Conservation (phyloP, 2,888 invertebrate species). For the Adelognathus sp. region DNA sequence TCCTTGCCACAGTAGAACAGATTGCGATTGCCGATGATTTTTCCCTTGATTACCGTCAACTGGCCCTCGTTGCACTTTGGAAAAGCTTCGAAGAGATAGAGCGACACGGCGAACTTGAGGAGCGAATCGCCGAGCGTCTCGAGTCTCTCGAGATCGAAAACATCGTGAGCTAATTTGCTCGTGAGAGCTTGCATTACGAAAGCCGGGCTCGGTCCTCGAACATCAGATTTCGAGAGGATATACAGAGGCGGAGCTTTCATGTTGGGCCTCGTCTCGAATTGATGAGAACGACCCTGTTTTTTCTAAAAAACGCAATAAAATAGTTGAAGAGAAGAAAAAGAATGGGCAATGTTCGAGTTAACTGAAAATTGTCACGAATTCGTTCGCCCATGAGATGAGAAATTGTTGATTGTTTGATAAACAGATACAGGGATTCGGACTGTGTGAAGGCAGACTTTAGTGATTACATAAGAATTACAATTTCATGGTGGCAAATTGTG, state of each 20-base stretch:
- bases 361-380: no score
- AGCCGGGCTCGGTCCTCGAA: constrained; percentile 70
- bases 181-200: constrained; percentile 85
- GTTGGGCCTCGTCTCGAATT: constrained; percentile 45
- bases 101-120: constrained; percentile 89
- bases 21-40: constrained; percentile 92
- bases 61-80: constrained; percentile 89
- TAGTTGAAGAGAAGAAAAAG: no score
- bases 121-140: constrained; percentile 96
- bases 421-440: no score
- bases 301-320: background rate
- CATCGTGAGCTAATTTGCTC: constrained; percentile 87
- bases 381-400: no score
- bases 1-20: constrained; percentile 87
- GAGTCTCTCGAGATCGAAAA: constrained; percentile 90
- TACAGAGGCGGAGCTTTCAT: constrained; percentile 62
- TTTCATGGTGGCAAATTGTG: no score
- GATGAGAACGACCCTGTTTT: background rate
- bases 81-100: constrained; percentile 88
- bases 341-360: no score
- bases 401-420: no score
- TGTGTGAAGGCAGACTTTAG: no score
- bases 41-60: constrained; percentile 88
- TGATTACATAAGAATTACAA: no score
- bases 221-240: constrained; percentile 55